Percentiles rank a stretch among this genome's conserved stretches.
These are phyloP conservation scores for Phyllotis vaccarum DNA, from an alignment of 2,797 vertebrate species.

Conservation along the genomic window DNA sequence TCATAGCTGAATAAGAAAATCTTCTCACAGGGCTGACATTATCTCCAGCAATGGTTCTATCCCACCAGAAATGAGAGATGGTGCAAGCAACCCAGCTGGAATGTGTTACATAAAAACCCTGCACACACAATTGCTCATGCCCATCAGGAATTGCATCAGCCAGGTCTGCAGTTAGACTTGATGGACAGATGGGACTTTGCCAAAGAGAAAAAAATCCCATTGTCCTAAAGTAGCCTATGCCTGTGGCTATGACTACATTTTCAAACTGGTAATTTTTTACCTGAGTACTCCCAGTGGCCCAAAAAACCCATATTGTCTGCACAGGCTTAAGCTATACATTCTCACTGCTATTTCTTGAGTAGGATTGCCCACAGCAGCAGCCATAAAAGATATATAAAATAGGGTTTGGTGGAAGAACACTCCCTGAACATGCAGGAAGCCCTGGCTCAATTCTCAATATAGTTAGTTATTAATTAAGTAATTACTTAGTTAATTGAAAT, in stretches of 20 bases:
- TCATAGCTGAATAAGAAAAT: conserved; percentile 84
- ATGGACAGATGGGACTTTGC: neutral
- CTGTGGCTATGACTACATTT: neutral
- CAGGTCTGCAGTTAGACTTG: conserved; percentile 44
- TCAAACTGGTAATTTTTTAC: neutral
- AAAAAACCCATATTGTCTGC: neutral
- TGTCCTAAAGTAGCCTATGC: neutral
- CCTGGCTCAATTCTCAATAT: neutral
- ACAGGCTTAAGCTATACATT: neutral
- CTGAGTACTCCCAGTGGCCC: neutral
- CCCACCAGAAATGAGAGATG: conserved; percentile 79
- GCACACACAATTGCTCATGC: conserved; percentile 80
- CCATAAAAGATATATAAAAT: neutral
- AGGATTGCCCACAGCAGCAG: no score
- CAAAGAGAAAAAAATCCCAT: neutral
- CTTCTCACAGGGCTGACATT: conserved; percentile 83
- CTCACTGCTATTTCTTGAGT: neutral
- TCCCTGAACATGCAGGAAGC: neutral
- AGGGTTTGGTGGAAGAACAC: neutral
- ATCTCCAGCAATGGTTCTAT: conserved; percentile 82
- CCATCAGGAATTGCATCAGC: conserved; percentile 81
- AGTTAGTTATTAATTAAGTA: neutral
- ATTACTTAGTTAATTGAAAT: neutral
- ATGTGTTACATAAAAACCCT: conserved; percentile 86
- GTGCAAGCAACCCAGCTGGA: conserved; percentile 85